Evolutionary conservation across 2,888 invertebrate genomes (phyloP), one percentile per base, ranked within the genome.

Genomic region (Lymantria dispar): DNA sequence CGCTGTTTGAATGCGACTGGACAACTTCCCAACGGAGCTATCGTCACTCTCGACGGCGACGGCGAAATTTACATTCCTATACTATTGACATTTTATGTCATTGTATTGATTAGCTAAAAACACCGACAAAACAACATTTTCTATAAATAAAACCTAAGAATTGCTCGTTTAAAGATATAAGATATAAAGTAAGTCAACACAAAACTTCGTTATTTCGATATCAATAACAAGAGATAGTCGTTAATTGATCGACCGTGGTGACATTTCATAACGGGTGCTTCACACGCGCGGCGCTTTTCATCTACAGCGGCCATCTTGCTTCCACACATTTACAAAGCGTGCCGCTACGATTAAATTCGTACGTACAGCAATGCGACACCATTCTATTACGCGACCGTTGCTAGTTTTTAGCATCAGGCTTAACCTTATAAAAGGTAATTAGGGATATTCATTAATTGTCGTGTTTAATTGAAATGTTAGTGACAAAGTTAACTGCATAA

Each of bases 221-320:
- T 87, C 86, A 84, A 85, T 84, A 84, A 80, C 72, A 74, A 74
- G 71, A 78, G 72, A 79, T 80, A 79, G 70, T 78, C 73, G 80
- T 83, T 89, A 89, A 89, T 88, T 87, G 85, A 84, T 82, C 73
- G 80, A 83, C 80, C 83, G 83, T 83, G 89, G 89, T 89, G 90
- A 91, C 89, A 91, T 91, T 90, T 89, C 78, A 78, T 78, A 64
- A 81, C 77, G 74, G 78, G 75, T 70, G 78, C 75, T 76, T 79
- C 82, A 81, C 80, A 78, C 81, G 70, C 54, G 80, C 87, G 87
- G 87, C 75, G 30, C 65, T 73, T 90, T 88, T 90, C 85, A 86
- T 79, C 72, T 54, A 48, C 52, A 39, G 48, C 74, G 73, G 82
- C 80, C 84, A 78, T 83, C 74, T 80, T 81, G 70, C 51, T 58